These are phyloP conservation scores for Drosophila buzzatii DNA, from an alignment of 2,888 invertebrate species.

Conservation along the genomic window DNA sequence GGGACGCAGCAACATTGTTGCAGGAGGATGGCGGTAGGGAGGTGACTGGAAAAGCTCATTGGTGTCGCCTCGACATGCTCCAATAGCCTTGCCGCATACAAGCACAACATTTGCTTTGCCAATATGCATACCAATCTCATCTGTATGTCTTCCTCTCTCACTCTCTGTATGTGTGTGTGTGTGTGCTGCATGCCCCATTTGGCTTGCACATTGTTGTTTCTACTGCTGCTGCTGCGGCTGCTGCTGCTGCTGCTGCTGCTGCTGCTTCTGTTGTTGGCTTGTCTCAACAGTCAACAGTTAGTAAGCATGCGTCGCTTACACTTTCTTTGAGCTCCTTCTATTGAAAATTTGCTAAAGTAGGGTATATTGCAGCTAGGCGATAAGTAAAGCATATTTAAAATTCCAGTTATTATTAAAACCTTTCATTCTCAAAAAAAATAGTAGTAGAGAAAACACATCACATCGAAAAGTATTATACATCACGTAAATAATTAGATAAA, in stretches of 20 bases:
- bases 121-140: conserved; percentile 58
- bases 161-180: conserved; percentile 21
- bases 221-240: neutral
- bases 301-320: conserved; percentile 45
- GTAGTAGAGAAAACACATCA: too few relatives aligned
- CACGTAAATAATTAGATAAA: neutral
- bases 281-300: conserved; percentile 35
- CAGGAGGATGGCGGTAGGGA: conserved; percentile 1
- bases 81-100: conserved; percentile 59
- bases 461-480: neutral
- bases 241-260: neutral
- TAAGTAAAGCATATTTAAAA: too few relatives aligned
- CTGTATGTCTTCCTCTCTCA: conserved; percentile 5
- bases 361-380: neutral
- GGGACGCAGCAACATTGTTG: conserved; percentile 30
- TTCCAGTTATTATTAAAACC: too few relatives aligned
- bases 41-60: conserved; percentile 48
- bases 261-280: conserved; percentile 13
- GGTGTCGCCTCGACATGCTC: conserved; percentile 69
- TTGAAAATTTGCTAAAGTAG: neutral
- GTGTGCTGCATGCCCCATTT: conserved; percentile 58
- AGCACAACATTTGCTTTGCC: conserved; percentile 59
- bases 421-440: neutral
- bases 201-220: conserved; percentile 43
- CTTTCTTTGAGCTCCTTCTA: conserved; percentile 12